These are phyloP conservation scores for Chymomyza procnemis DNA, from an alignment of 2,888 invertebrate species.

Conservation along the genomic window DNA sequence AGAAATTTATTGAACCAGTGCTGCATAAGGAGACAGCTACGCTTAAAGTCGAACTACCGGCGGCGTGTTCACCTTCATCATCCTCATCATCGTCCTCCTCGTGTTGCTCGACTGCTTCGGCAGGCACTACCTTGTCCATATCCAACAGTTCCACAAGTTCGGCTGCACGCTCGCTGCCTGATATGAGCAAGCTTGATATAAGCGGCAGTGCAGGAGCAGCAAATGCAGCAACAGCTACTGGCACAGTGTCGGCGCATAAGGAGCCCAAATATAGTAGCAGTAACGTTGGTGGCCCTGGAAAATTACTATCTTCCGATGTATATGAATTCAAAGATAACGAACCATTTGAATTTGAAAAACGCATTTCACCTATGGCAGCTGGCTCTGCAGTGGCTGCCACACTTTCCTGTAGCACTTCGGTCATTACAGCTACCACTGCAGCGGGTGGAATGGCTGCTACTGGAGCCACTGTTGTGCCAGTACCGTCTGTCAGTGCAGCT, in stretches of 20 bases:
- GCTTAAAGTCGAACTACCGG: slow-evolving; percentile 64
- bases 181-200: slow-evolving; percentile 75
- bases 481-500: slow-evolving; percentile 7
- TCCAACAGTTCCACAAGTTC: slow-evolving; percentile 60
- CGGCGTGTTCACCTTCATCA: slow-evolving; percentile 66
- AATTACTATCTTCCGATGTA: slow-evolving; percentile 81
- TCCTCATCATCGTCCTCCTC: slow-evolving; percentile 72
- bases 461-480: slow-evolving; percentile 16
- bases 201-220: slow-evolving; percentile 55
- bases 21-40: slow-evolving; percentile 60
- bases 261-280: slow-evolving; percentile 33
- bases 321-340: slow-evolving; percentile 94
- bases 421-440: not conserved
- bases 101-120: slow-evolving; percentile 60
- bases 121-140: slow-evolving; percentile 34
- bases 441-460: slow-evolving; percentile 11
- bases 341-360: slow-evolving; percentile 90
- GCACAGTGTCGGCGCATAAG: slow-evolving; percentile 6
- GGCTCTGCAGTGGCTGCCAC: not conserved
- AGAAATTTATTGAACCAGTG: slow-evolving; percentile 63
- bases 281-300: slow-evolving; percentile 23
- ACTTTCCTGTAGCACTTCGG: not conserved
- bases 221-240: not conserved
- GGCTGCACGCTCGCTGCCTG: slow-evolving; percentile 67
- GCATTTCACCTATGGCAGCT: slow-evolving; percentile 76